These are phyloP conservation scores for Crotalus viridis DNA, from an alignment of 2,113 vertebrate genomes.

Conservation along the genomic window DNA sequence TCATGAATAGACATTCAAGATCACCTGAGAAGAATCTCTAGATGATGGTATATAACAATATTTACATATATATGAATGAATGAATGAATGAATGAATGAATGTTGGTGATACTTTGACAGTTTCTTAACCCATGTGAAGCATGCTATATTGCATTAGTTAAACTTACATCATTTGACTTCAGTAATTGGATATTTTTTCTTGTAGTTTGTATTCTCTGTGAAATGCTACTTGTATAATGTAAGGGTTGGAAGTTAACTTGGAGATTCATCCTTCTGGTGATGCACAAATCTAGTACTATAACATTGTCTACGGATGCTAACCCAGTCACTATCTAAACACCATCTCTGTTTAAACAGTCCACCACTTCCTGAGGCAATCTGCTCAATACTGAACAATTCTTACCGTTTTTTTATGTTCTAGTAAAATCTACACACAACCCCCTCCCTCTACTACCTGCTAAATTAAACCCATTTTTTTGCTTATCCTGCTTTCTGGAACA, in stretches of 20 bases:
- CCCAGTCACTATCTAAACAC: not conserved
- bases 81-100: too few species aligned
- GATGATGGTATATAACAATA: too few species aligned
- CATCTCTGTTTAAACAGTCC: not conserved
- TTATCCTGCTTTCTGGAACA: not conserved
- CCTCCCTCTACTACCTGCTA: not conserved
- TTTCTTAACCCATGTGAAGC: not conserved
- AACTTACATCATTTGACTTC: not conserved
- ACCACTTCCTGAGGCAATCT: not conserved
- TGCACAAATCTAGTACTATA: not conserved
- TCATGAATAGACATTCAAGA: not conserved
- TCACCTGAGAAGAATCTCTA: not conserved
- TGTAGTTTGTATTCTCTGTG: not conserved
- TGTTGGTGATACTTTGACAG: not conserved
- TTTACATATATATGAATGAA: too few species aligned
- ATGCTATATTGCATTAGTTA: not conserved
- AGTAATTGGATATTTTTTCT: not conserved
- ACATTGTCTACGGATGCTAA: not conserved
- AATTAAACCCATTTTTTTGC: not conserved
- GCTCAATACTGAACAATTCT: not conserved
- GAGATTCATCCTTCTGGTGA: not conserved
- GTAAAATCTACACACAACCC: not conserved
- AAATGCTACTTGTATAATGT: not conserved
- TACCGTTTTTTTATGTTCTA: not conserved
- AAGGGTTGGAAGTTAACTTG: not conserved